Percentiles rank a stretch among this genome's conserved stretches.
phyloP scores from a whole-genome alignment of 1,140 invertebrate genomes.

The Brachionus angularis region DNA sequence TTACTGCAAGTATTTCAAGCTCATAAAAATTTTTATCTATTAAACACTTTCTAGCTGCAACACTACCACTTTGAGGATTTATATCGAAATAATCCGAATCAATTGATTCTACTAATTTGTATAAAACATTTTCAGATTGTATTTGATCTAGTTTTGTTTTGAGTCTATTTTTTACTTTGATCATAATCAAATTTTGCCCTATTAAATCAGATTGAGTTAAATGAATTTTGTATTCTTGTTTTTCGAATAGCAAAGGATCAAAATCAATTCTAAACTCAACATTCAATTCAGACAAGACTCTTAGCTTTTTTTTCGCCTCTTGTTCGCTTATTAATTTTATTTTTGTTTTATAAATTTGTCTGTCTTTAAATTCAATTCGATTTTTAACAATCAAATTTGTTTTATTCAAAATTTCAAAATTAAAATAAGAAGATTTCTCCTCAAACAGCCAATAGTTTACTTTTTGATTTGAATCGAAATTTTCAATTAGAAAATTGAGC shows the following conservation, averaged over 20 bases:
- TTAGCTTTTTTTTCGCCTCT: background rate
- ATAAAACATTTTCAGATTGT: background rate
- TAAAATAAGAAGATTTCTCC: too few species aligned
- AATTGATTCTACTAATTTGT: background rate
- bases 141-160: background rate
- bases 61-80: background rate
- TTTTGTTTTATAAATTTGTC: background rate
- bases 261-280: constrained; percentile 37
- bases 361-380: background rate
- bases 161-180: background rate
- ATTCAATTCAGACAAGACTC: constrained; percentile 3
- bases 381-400: background rate
- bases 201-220: constrained; percentile 15
- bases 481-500: background rate
- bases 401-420: too few species aligned
- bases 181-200: background rate
- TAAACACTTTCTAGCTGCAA: background rate
- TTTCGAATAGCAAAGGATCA: constrained; percentile 33
- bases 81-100: background rate
- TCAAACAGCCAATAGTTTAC: too few species aligned
- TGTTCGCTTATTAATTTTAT: background rate
- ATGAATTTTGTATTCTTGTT: background rate
- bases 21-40: background rate
- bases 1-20: constrained; percentile 1
- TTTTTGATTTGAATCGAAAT: background rate